Evolutionary conservation across 2,888 invertebrate genomes (phyloP).

Genomic region (Lasioglossum figueresi): DNA sequence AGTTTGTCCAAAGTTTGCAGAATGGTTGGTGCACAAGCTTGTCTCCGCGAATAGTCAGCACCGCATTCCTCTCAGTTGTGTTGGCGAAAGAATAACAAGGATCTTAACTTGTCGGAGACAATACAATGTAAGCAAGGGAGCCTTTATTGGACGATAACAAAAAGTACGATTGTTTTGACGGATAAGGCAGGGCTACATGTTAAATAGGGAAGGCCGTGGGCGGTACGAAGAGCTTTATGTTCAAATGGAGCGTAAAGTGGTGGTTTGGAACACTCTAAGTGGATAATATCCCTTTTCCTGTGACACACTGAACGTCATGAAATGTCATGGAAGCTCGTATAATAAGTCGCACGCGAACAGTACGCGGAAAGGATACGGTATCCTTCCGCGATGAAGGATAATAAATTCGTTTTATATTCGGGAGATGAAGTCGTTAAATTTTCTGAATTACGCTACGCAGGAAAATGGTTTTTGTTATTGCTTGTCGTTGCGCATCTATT

Average conservation of each 20-base stretch:
- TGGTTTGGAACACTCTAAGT: conserved; percentile 78
- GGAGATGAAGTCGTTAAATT: neutral
- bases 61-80: neutral
- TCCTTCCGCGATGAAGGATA: conserved; percentile 24
- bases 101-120: neutral
- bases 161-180: conserved; percentile 45
- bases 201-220: conserved; percentile 76
- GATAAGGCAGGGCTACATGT: conserved; percentile 66
- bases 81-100: neutral
- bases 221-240: conserved; percentile 73
- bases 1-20: neutral
- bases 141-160: conserved; percentile 8
- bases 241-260: conserved; percentile 80
- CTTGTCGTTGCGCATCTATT: neutral
- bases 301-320: conserved; percentile 77
- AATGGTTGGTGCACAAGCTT: neutral
- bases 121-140: neutral
- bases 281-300: conserved; percentile 83
- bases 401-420: neutral
- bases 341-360: conserved; percentile 61
- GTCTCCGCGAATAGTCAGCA: neutral
- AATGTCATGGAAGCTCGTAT: conserved; percentile 66
- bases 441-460: neutral
- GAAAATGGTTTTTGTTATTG: neutral
- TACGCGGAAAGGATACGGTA: conserved; percentile 47